Evolutionary conservation across 2,113 vertebrate species (phyloP), one percentile per base, ranked within the genome.

Genomic region (Heterochromis multidens): DNA sequence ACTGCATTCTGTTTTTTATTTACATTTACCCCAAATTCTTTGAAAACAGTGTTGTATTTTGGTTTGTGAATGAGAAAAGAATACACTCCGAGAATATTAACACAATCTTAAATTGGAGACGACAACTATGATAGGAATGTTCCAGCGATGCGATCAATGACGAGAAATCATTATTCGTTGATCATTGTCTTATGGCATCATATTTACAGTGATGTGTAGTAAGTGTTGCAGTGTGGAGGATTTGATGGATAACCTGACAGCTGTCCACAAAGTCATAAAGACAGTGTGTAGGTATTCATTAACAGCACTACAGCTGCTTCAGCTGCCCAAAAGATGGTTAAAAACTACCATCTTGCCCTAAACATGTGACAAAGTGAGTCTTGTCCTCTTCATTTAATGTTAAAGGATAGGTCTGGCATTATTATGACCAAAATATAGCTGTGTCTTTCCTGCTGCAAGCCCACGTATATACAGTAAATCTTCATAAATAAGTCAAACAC

Each of bases 151-250:
- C 7, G 33, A 33, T 33, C 31, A 5, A 17, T 12, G 31, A 35
- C 0, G 2, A 35, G 29, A 33, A 4, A 63, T n/a, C 61, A 23
- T 9, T n/a, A n/a, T n/a, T n/a, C n/a, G n/a, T n/a, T 0, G 21
- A 23, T 37, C 0, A 1, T 40, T 65, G 33, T 65, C 23, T 3
- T 65, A 0, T 17, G 2, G 63, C 37, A 43, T 43, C 63, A 67
- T 0, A 67, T 67, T 17, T 67, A 25, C 25, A 43, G 63, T 40
- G 13, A 40, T 40, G 0, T 1, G 23, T 1, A n/a, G 1, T 35
- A 65, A 23, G 40, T 3, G 35, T 40, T 1, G 0, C 23, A 65
- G 62, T 40, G 23, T 8, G 16, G 0, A 21, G 35, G 21, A 23
- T 14, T 0, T 1, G 1, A 23, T 4, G 61, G 35, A 25, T 16